phyloP scores from a whole-genome alignment of 2,797 vertebrate genomes.

The Tadarida brasiliensis region DNA sequence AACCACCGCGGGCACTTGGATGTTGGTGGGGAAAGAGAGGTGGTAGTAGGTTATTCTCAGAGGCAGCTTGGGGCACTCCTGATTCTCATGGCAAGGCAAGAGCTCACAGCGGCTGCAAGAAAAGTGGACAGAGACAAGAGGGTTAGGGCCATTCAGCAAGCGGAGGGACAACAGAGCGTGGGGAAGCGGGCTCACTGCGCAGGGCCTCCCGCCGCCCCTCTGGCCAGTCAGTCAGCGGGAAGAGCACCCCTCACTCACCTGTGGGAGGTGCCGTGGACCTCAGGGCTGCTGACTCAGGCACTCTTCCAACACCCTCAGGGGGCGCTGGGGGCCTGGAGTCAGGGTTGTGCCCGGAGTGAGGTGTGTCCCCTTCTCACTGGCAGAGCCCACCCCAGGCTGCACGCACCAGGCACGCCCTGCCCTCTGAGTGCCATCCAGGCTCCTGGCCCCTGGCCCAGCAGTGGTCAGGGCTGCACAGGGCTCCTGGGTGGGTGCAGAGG shows the following conservation, averaged over 20 bases:
- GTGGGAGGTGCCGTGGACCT: constrained; percentile 64
- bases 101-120: constrained; percentile 99
- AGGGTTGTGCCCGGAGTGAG: background rate
- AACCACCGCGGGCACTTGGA: constrained; percentile 95
- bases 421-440: background rate
- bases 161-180: constrained; percentile 70
- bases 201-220: constrained; percentile 56
- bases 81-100: constrained; percentile 98
- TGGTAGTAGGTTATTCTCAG: constrained; percentile 99
- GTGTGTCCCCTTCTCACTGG: background rate
- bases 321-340: background rate
- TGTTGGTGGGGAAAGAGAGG: constrained; percentile 98
- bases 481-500: background rate
- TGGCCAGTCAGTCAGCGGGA: background rate
- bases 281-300: constrained; percentile 38
- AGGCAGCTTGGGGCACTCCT: constrained; percentile 97
- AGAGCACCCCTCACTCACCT: constrained; percentile 77
- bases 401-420: background rate
- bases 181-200: constrained; percentile 59
- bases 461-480: background rate
- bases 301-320: constrained; percentile 64
- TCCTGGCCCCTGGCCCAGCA: background rate
- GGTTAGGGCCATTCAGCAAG: constrained; percentile 87
- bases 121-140: constrained; percentile 89
- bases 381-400: background rate